Evolutionary conservation across 2,888 invertebrate genomes (phyloP).

Genomic region (Plagodis pulveraria): DNA sequence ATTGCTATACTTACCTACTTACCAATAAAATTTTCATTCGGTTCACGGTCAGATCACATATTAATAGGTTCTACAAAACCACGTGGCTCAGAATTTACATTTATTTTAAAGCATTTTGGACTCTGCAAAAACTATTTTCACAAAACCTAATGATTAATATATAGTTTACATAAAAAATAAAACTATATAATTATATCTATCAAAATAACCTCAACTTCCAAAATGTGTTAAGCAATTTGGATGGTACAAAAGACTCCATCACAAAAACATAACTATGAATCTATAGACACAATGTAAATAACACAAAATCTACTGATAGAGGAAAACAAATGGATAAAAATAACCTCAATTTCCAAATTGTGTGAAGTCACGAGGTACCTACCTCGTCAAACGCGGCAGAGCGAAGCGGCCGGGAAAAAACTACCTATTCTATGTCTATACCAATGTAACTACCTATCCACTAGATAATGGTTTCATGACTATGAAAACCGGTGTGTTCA

Average conservation of each 20-base stretch:
- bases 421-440: constrained; percentile 46
- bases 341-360: constrained; percentile 55
- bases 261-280: constrained; percentile 14
- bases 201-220: no score
- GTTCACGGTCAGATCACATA: no score
- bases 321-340: constrained; percentile 38
- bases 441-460: constrained; percentile 31
- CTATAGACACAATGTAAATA: constrained; percentile 11
- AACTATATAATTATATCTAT: no score
- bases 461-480: constrained; percentile 24
- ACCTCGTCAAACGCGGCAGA: constrained; percentile 56
- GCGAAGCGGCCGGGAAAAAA: constrained; percentile 63
- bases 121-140: no score
- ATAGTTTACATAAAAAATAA: no score
- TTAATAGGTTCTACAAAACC: no score
- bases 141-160: no score
- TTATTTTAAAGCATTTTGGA: no score
- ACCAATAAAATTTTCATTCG: no score
- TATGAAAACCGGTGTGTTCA: constrained; percentile 27
- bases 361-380: constrained; percentile 58
- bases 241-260: constrained; percentile 1
- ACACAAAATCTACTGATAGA: constrained; percentile 16
- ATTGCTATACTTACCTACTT: no score
- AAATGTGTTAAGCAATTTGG: no score
- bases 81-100: no score